These are phyloP conservation scores for Drosophila pachea DNA, from an alignment of 1,140 invertebrate genomes.

Conservation along the genomic window DNA sequence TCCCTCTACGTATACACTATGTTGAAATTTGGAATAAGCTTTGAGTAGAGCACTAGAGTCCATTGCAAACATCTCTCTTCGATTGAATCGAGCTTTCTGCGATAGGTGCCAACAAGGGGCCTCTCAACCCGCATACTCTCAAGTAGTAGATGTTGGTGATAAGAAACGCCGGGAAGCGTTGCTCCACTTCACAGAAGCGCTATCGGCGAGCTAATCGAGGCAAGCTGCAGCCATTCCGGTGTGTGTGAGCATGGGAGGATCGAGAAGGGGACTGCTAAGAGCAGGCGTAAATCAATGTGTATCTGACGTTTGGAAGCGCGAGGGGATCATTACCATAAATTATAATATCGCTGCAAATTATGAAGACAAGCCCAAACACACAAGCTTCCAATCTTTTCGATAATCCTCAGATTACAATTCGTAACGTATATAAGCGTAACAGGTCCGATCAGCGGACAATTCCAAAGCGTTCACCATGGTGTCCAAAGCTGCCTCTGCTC, in stretches of 20 bases:
- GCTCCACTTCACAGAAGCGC: too few relatives aligned
- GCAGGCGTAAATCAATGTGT: slow-evolving; percentile 16
- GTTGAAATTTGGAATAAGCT: too few relatives aligned
- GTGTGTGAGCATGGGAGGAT: too few relatives aligned
- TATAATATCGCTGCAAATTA: slow-evolving; percentile 6
- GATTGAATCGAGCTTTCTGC: too few relatives aligned
- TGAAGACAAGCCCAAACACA: not conserved
- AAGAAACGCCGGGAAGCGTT: too few relatives aligned
- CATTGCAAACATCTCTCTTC: too few relatives aligned
- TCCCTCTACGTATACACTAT: too few relatives aligned
- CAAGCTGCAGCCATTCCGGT: not conserved
- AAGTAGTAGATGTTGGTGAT: too few relatives aligned
- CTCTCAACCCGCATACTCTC: too few relatives aligned
- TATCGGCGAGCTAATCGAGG: not conserved
- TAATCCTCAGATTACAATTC: not conserved
- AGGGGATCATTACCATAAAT: slow-evolving; percentile 30
- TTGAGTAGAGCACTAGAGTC: too few relatives aligned
- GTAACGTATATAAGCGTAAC: slow-evolving; percentile 40
- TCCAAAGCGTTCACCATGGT: slow-evolving; percentile 32
- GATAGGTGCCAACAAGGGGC: too few relatives aligned
- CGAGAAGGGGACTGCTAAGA: slow-evolving; percentile 1
- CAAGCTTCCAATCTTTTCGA: slow-evolving; percentile 6
- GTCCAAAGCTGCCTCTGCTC: slow-evolving; percentile 37
- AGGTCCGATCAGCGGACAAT: not conserved
- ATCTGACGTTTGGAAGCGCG: slow-evolving; percentile 1